Conservation (phyloP, 2,888 invertebrate species). For the Hypercompe scribonia region DNA sequence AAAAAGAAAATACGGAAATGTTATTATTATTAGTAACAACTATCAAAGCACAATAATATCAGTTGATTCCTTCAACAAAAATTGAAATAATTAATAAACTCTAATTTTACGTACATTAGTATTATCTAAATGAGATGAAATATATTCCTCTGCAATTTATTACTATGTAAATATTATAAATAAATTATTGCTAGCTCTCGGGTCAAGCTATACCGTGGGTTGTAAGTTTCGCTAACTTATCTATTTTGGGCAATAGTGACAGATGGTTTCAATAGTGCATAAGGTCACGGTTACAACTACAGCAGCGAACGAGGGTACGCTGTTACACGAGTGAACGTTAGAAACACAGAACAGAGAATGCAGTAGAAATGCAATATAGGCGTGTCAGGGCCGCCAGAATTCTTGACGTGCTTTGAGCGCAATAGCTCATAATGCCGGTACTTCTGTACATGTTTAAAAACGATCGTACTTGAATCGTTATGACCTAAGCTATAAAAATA, state of each 20-base stretch:
- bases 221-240: neutral
- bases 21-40: conserved; percentile 32
- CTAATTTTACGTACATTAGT: conserved; percentile 4
- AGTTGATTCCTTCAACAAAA: conserved; percentile 20
- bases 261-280: neutral
- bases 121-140: conserved; percentile 3
- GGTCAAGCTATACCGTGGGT: neutral
- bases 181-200: conserved; percentile 42
- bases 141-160: neutral
- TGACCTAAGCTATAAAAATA: too few species aligned
- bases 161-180: neutral
- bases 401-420: too few species aligned
- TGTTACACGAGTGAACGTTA: neutral
- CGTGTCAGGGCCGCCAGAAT: too few species aligned
- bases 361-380: too few species aligned
- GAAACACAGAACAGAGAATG: too few species aligned
- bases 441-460: too few species aligned
- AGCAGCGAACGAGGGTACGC: neutral
- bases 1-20: conserved; percentile 30
- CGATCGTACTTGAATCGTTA: too few species aligned
- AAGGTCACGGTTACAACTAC: neutral
- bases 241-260: neutral
- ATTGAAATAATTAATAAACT: conserved; percentile 1
- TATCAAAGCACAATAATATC: conserved; percentile 30
- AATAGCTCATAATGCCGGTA: too few species aligned